Evolutionary conservation across 2,888 invertebrate species (phyloP), one percentile per base, ranked within the genome.

Genomic region (Luffia ferchaultella): DNA sequence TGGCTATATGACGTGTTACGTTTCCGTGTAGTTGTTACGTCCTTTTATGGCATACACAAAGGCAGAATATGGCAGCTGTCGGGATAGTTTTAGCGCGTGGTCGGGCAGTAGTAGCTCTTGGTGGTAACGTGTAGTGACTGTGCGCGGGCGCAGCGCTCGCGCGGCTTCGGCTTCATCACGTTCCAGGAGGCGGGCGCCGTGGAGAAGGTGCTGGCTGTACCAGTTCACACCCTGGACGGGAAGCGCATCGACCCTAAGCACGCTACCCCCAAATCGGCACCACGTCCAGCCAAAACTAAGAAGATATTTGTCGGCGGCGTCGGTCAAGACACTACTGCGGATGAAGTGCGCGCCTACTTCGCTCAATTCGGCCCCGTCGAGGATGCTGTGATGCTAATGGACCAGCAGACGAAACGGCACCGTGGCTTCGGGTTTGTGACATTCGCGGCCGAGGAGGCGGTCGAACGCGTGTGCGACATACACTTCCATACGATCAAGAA

Each of bases 171-270:
- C 68, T 96, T 96, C 86, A 95, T 96, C 77, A 95, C 95, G 66
- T 96, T 96, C 85, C 91, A 93, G 76, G 95, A 95, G 76, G 93
- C 95, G 52, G 88, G 91, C 59, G 92, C 94, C 66, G 95, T 96
- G 58, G 95, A 95, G 77, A 94, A 94, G 83, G 95, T 96, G 53
- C 88, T 96, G 51, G 93, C 94, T 63, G 93, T 95, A 60, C 94
- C 94, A 52, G 92, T 94, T 58, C 95, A 95, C 86, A 94, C 94
- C 49, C 86, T 96, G 60, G 95, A 96, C 76, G 95, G 95, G 57
- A 96, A 96, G 79, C 93, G 95, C 77, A 96, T 96, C 73, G 96
- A 96, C 73, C 96, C 96, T 52, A 96, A 96, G 68, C 95, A 95
- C 84, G 95, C 95, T 52, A 95, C 95, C 48, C 95, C 95, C 57